These are phyloP conservation scores for Siniperca knerii DNA, from an alignment of 2,113 vertebrate genomes.

Conservation along the genomic window DNA sequence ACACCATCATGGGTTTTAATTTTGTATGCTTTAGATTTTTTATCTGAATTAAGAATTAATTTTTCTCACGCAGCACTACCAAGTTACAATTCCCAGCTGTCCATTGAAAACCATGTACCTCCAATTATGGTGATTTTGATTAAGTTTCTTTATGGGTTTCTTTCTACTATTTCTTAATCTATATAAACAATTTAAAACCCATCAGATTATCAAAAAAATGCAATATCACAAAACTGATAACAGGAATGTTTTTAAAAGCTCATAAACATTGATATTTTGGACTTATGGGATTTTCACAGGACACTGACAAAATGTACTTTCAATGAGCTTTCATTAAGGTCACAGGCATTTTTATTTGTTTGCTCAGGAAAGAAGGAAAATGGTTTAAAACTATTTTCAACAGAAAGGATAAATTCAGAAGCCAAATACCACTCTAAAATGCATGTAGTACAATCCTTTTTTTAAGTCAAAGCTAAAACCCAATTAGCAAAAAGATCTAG, in stretches of 20 bases:
- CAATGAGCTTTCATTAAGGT: not conserved
- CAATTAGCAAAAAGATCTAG: not conserved
- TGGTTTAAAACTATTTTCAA: not conserved
- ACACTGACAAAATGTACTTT: not conserved
- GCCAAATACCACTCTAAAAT: not conserved
- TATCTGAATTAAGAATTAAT: not conserved
- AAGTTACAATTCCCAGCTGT: not conserved
- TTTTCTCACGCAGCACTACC: not conserved
- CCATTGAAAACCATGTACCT: not conserved
- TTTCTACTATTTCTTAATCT: too few relatives aligned
- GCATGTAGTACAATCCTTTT: not conserved
- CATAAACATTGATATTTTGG: not conserved
- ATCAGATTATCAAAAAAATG: not conserved
- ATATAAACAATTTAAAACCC: not conserved
- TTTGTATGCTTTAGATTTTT: too few relatives aligned
- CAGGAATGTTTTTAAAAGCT: not conserved
- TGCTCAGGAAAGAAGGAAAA: not conserved
- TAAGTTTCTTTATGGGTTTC: not conserved
- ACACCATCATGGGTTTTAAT: not conserved
- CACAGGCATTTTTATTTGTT: not conserved
- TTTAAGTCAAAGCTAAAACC: not conserved
- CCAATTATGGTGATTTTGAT: not conserved
- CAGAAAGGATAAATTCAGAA: not conserved
- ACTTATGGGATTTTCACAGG: not conserved
- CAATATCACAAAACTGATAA: not conserved